Evolutionary conservation across 2,797 vertebrate genomes (phyloP).

Genomic region (Clarias fuscus): DNA sequence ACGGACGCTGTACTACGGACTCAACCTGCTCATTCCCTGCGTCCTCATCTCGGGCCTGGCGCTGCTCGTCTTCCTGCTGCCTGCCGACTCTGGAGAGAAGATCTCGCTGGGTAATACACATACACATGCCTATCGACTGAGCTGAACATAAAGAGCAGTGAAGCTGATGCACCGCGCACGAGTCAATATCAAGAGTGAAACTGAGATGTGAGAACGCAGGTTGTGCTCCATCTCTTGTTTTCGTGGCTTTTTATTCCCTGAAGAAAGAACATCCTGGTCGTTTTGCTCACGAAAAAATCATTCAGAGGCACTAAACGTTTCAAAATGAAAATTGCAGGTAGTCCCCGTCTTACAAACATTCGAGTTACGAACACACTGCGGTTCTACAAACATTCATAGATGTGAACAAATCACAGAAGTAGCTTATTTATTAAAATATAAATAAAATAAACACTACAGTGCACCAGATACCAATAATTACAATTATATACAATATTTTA

Average conservation of each 20-base stretch:
- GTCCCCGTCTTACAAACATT: no score
- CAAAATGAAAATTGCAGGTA: no score
- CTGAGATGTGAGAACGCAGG: neutral
- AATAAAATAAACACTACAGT: no score
- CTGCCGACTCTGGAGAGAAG: slow-evolving; percentile 93
- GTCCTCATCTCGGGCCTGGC: slow-evolving; percentile 90
- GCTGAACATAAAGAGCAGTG: neutral
- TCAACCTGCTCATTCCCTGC: slow-evolving; percentile 89
- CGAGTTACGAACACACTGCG: no score
- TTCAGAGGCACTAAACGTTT: no score
- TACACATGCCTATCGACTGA: neutral
- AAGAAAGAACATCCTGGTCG: neutral
- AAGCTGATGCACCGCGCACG: neutral
- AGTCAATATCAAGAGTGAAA: slow-evolving; percentile 6
- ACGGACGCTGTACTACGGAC: slow-evolving; percentile 87
- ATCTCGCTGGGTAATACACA: slow-evolving; percentile 83
- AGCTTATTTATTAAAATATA: no score
- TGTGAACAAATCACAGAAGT: no score
- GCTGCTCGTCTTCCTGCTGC: slow-evolving; percentile 87
- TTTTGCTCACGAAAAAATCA: neutral
- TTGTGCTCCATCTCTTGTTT: neutral
- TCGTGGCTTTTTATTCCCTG: neutral
- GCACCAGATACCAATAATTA: no score
- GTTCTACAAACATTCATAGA: no score
- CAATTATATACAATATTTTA: no score